These are phyloP conservation scores for Papilio polytes DNA, from an alignment of 1,140 invertebrate genomes.

Conservation along the genomic window DNA sequence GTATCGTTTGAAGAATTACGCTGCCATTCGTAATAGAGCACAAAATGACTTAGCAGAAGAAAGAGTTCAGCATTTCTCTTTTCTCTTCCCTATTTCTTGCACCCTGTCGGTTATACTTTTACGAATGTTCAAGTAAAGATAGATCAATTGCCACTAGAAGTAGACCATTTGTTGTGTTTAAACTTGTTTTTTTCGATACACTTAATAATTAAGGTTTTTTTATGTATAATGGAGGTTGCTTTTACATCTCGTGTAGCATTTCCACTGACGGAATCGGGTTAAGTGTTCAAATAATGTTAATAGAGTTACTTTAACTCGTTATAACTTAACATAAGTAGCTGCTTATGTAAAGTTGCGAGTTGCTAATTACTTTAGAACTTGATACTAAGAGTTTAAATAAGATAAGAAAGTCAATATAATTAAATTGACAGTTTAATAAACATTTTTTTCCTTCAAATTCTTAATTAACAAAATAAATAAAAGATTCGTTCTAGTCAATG, in stretches of 20 bases:
- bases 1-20: too few relatives aligned
- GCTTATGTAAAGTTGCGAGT: constrained; percentile 6
- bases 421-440: not conserved
- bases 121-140: too few relatives aligned
- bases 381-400: not conserved
- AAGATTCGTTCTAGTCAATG: not conserved
- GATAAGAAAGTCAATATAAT: not conserved
- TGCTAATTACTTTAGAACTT: constrained; percentile 17
- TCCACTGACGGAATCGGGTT: constrained; percentile 10
- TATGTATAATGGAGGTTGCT: not conserved
- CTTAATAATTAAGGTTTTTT: too few relatives aligned
- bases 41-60: too few relatives aligned
- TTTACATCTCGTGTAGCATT: not conserved
- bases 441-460: not conserved
- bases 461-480: not conserved
- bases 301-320: constrained; percentile 28
- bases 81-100: too few relatives aligned
- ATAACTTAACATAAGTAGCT: constrained; percentile 21
- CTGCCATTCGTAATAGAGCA: too few relatives aligned
- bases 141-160: too few relatives aligned
- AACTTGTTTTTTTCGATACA: too few relatives aligned
- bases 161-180: too few relatives aligned
- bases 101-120: too few relatives aligned
- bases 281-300: constrained; percentile 19
- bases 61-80: too few relatives aligned